Evolutionary conservation across 2,888 invertebrate species (phyloP), one percentile per base, ranked within the genome.

Genomic region (Empis livida): DNA sequence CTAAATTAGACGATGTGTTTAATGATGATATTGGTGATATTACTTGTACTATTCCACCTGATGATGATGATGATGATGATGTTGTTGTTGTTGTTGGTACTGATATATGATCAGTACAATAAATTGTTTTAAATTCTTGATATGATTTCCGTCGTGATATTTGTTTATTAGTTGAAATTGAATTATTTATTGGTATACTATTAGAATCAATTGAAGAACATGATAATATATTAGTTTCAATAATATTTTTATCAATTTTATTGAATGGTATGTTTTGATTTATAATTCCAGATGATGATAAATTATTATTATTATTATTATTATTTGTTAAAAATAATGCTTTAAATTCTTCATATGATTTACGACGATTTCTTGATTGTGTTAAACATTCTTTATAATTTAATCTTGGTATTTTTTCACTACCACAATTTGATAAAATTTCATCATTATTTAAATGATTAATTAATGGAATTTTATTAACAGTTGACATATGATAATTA

Each of bases 341-440:
- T 54, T 70, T 70, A 51, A 70, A 70, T 56, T 70, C 70, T 50
- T 70, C 70, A 51, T 70, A 70, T 30, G 70, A 70, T 51, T 68
- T 70, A 49, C 70, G 63, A 8, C 70, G 64, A 53, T 68, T 70
- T 14, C 68, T 59, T 13, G 70, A 70, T 52, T 68, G 70, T 41
- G 65, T 65, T 47, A 70, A 52, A 27, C 70, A 70, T 49, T 70
- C 69, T 51, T 67, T 70, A 45, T 67, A 61, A 52, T 65, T 67
- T 44, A 64, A 59, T 43, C 62, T 57, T 1, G 65, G 59, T 15
- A 63, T 62, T 49, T 67, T 65, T 49, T 69, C 67, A 9, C 57
- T 54, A 23, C 44, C 27, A 35, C 17, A 38, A 37, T n/a, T 47
- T 27, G 10, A 46, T 30, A 38, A 45, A 41, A 16, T 20, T 15